phyloP scores from a whole-genome alignment of 1,140 invertebrate genomes.

The Cataglyphis hispanica region DNA sequence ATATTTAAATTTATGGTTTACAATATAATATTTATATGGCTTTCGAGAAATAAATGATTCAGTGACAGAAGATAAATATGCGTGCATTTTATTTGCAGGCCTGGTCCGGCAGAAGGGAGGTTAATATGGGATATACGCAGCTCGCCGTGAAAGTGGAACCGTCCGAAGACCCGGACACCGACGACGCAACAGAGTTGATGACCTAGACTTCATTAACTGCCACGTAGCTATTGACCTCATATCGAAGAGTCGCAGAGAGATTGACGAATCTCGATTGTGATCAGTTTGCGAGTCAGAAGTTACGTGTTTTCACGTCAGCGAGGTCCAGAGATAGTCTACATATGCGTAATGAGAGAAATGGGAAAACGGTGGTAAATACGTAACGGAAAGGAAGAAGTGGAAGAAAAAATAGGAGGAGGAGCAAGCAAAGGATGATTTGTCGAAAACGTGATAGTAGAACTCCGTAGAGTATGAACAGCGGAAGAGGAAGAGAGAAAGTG shows the following conservation, averaged over 20 bases:
- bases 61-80: background rate
- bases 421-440: slow-evolving; percentile 57
- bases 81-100: slow-evolving; percentile 69
- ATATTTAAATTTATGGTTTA: slow-evolving; percentile 1
- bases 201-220: slow-evolving; percentile 77
- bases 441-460: slow-evolving; percentile 73
- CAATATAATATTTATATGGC: background rate
- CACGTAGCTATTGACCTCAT: slow-evolving; percentile 62
- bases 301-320: slow-evolving; percentile 31
- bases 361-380: slow-evolving; percentile 36
- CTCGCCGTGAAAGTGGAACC: slow-evolving; percentile 82
- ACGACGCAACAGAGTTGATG: slow-evolving; percentile 84
- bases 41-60: background rate
- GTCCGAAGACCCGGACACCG: slow-evolving; percentile 80
- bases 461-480: slow-evolving; percentile 45
- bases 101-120: slow-evolving; percentile 81
- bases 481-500: background rate
- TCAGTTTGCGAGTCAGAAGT: slow-evolving; percentile 50
- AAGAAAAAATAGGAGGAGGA: slow-evolving; percentile 1
- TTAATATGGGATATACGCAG: slow-evolving; percentile 83
- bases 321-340: slow-evolving; percentile 23
- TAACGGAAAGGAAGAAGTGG: slow-evolving; percentile 19
- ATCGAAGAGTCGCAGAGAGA: slow-evolving; percentile 65
- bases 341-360: slow-evolving; percentile 46
- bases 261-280: slow-evolving; percentile 68